Conservation (phyloP, 2,888 invertebrate species). For the Xylocampa areola region DNA sequence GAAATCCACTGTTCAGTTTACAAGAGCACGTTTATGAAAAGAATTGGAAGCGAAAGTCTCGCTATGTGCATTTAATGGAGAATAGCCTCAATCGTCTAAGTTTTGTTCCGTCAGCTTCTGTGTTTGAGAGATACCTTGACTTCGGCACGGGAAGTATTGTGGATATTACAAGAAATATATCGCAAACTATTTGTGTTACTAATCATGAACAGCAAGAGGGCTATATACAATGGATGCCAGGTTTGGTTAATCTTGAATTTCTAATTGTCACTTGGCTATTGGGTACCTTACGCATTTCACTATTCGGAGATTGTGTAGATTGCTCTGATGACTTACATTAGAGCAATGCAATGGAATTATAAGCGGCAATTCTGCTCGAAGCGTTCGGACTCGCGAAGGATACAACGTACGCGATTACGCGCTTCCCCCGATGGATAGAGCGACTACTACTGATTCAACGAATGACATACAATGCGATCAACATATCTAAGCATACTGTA, state of each 20-base stretch:
- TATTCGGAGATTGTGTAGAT: neutral
- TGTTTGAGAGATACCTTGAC: conserved; percentile 81
- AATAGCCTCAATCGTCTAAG: conserved; percentile 79
- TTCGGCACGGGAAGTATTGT: conserved; percentile 79
- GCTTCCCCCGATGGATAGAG: conserved; percentile 10
- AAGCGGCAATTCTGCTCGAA: neutral
- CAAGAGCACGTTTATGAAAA: conserved; percentile 77
- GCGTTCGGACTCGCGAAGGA: conserved; percentile 7
- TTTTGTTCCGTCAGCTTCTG: conserved; percentile 81
- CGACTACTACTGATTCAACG: conserved; percentile 25
- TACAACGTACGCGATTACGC: conserved; percentile 11
- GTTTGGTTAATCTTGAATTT: conserved; percentile 55
- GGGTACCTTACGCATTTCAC: conserved; percentile 3
- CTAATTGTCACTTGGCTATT: neutral
- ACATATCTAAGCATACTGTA: conserved; percentile 13
- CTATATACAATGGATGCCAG: conserved; percentile 83
- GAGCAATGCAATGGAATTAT: neutral
- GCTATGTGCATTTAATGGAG: conserved; percentile 80
- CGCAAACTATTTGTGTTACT: conserved; percentile 83
- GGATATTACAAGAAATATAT: conserved; percentile 80
- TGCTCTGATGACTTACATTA: no score
- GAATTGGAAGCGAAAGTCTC: conserved; percentile 72
- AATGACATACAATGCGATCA: conserved; percentile 11
- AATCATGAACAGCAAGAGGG: conserved; percentile 83
- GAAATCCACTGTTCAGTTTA: conserved; percentile 72